Base-by-base conservation (phyloP, 2,888 invertebrate genomes). In the Drosophila rellima region DNA sequence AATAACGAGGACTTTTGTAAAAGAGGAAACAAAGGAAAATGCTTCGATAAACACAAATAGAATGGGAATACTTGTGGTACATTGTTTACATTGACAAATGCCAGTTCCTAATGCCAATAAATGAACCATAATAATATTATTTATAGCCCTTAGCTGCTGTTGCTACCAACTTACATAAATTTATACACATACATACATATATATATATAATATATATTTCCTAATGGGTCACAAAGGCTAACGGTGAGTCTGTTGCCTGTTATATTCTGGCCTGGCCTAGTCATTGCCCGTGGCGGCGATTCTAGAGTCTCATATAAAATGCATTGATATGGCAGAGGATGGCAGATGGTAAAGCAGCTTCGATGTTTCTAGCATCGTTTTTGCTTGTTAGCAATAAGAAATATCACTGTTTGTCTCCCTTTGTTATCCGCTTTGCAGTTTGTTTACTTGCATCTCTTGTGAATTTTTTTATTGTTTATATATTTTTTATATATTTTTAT, bases 71-170 rank as follows among this genome's bases (percentile, higher is more conserved):
- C 42, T 64, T 51, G 47, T 44, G 54, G 72, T 61, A 35, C 35
- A 67, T 73, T 78, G 77, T 83, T 78, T 83, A 80, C 71, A 68
- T 72, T 84, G 85, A 82, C 82, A 84, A 82, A 84, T 76, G 76
- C 75, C 73, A 80, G 82, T 66, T 70, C 61, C 63, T 70, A 64
- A 76, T 70, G 66, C 74, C 77, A 77, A 76, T 84, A 79, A 79
- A 70, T 74, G 78, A 77, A 74, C 82, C 79, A 82, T 84, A 84
- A 84, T 82, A 80, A 72, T 82, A 84, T 82, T 82, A 82, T 84
- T 82, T 84, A 82, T 82, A 70, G 68, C 80, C 66, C 39, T 56
- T 47, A 67, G 71, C 68, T 61, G 51, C 31, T 42, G 33, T 15
- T 59, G 56, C 44, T 29, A n/a, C 40, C 39, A 60, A 67, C 59